Conservation (phyloP, 2,888 invertebrate genomes). For the Hirtodrosophila cameraria region DNA sequence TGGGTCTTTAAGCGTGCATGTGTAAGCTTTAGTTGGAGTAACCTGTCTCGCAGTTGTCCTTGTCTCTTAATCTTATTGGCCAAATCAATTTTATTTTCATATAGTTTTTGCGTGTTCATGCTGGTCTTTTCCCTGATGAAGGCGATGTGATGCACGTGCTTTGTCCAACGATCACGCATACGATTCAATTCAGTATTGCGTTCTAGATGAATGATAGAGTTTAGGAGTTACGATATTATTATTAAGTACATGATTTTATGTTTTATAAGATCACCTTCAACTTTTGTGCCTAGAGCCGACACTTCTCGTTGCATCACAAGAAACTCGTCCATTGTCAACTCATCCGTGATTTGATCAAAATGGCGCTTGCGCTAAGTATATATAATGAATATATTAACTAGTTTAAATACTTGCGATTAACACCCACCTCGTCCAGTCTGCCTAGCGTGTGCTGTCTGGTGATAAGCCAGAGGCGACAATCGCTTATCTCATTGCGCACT, state of each 20-base stretch:
- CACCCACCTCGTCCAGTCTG: constrained; percentile 42
- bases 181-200: constrained; percentile 24
- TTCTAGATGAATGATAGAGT: constrained; percentile 8
- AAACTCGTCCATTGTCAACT: constrained; percentile 44
- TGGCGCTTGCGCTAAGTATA: constrained; percentile 34
- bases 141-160: constrained; percentile 43
- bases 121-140: constrained; percentile 46
- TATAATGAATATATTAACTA: neutral
- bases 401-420: no score
- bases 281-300: constrained; percentile 12
- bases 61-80: accelerated
- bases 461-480: constrained; percentile 34
- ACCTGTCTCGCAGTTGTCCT: constrained; percentile 6
- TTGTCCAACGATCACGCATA: constrained; percentile 42
- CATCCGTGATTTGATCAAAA: constrained; percentile 40
- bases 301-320: constrained; percentile 35
- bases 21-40: constrained; percentile 21
- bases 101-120: constrained; percentile 15
- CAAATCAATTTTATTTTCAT: neutral
- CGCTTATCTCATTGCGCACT: constrained; percentile 48
- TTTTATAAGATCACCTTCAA: constrained; percentile 43
- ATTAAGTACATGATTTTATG: no score
- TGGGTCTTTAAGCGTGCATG: constrained; percentile 8
- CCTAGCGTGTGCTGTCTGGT: constrained; percentile 42
- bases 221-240: no score